Evolutionary conservation across 30 jellyfish, hydroid and myxozoan genomes (phyloP), one percentile per base, ranked within the genome.

Genomic region (Turritopsis rubra): DNA sequence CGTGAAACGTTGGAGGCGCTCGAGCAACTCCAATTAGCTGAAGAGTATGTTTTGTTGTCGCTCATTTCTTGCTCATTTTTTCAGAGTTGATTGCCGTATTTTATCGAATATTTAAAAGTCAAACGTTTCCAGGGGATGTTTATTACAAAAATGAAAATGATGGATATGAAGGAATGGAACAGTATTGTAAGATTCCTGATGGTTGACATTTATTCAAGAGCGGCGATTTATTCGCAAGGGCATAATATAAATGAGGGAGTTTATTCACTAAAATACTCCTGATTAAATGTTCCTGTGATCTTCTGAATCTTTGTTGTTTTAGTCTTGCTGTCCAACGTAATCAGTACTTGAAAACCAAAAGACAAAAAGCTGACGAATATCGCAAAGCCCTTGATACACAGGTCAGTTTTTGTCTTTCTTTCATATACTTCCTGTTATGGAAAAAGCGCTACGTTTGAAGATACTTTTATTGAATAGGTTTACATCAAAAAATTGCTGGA

Each of bases 1-100:
- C 72, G 75, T 60, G 96, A 93, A 21, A 72, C 83, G 53, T 20
- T 88, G 83, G 99, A 93, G 54, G 70, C 94, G 24, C 86, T 93
- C 30, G 99, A 93, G 73, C 96, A 89, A 73, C 92, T 93, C 54
- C 94, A 93, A 53, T 83, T 93, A 16, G 99, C 99, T 27, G 95
- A 93, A 80, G 96, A 93, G 99, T 93, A 85, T 81, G 96, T 76
- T 22, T 0, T 1, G 0, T 1, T 28, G 9, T 72, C 13, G 28
- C 1, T 29, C 18, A 21, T 71, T 29, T 23, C 54, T 30, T 21
- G 52, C 54, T 52, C 3, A 19, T 72, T 18, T 72, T 19, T 72
- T 25, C 18, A n/a, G 80, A 72, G 0, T 19, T 18, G 20, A 18
- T 72, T 26, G n/a, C n/a, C n/a, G n/a, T n/a, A n/a, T n/a, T n/a